Base-by-base conservation (phyloP, 64 coral and sea anemone genomes). In the Cladopsammia gracilis region DNA sequence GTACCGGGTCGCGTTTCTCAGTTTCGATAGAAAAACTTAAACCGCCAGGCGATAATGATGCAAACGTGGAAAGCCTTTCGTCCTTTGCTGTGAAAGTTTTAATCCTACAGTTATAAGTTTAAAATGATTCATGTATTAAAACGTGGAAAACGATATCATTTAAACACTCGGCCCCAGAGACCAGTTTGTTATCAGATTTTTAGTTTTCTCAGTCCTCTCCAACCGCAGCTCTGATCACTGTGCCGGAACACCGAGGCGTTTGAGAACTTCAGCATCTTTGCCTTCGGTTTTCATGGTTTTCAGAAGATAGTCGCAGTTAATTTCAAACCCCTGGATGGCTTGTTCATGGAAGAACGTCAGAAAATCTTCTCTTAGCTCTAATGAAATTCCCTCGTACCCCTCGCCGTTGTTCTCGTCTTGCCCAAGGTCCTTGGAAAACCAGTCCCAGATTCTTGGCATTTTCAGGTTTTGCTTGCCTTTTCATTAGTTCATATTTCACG, bases 281-380 rank as follows among this genome's bases (percentile, higher is more conserved):
- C 9, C 10, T 15, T 76, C 71, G 53, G 61, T 15, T 10, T 75
- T 75, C 70, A 89, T 12, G 26, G 71, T 47, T 59, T 89, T 89
- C 25, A 89, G 49, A 4, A 89, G 48, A 16, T 61, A 89, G 22
- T 76, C 70, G 24, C 86, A 89, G 6, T 89, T 46, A 52, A 76
- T 89, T 10, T 76, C 86, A 45, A 89, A 89, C 12, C 70, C 72
- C 25, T 89, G 25, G 54, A 89, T 89, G 19, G 86, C 86, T 46
- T 89, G 51, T 6, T 76, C 52, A 5, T 89, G 47, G 23, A 89
- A 89, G 54, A 89, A 89, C 10, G 70, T 71, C 70, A 23, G 7
- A 48, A 89, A 76, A 62, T 89, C 86, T 12, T 76, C 20, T 46
- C 86, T 56, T 3, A 89, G 71, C 14, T 76, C 70, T 4, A 88